phyloP scores from a whole-genome alignment of 1,140 invertebrate species.

The Hirudo medicinalis region DNA sequence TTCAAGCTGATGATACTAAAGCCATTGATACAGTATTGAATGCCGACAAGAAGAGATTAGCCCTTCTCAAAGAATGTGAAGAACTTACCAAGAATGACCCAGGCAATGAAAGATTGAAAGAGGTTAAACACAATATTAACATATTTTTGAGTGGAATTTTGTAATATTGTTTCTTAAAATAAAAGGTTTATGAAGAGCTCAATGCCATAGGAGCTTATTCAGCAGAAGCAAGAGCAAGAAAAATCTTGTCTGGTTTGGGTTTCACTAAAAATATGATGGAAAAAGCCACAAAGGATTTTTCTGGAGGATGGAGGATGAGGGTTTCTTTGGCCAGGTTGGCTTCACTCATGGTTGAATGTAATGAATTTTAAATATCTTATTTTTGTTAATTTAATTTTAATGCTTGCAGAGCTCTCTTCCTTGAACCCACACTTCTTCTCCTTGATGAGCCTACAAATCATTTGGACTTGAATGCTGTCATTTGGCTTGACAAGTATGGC shows the following conservation, averaged over 20 bases:
- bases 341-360: background rate
- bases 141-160: background rate
- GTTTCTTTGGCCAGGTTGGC: slow-evolving; percentile 66
- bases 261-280: slow-evolving; percentile 88
- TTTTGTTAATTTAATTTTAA: background rate
- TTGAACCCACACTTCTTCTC: slow-evolving; percentile 84
- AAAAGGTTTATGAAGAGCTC: slow-evolving; percentile 78
- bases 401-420: slow-evolving; percentile 43
- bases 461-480: slow-evolving; percentile 90
- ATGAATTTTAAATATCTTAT: background rate
- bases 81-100: slow-evolving; percentile 49
- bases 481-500: slow-evolving; percentile 91
- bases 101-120: slow-evolving; percentile 64
- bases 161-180: slow-evolving; percentile 9
- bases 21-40: slow-evolving; percentile 84
- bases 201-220: slow-evolving; percentile 91
- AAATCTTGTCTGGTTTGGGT: slow-evolving; percentile 91
- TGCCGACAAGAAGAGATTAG: slow-evolving; percentile 73
- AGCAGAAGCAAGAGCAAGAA: slow-evolving; percentile 79
- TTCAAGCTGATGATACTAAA: slow-evolving; percentile 75
- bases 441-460: slow-evolving; percentile 83
- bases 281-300: slow-evolving; percentile 83
- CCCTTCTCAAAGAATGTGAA: slow-evolving; percentile 67
- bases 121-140: slow-evolving; percentile 44
- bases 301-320: slow-evolving; percentile 96